phyloP scores from a whole-genome alignment of 2,888 invertebrate species.

The Carpatolechia fugitivella region DNA sequence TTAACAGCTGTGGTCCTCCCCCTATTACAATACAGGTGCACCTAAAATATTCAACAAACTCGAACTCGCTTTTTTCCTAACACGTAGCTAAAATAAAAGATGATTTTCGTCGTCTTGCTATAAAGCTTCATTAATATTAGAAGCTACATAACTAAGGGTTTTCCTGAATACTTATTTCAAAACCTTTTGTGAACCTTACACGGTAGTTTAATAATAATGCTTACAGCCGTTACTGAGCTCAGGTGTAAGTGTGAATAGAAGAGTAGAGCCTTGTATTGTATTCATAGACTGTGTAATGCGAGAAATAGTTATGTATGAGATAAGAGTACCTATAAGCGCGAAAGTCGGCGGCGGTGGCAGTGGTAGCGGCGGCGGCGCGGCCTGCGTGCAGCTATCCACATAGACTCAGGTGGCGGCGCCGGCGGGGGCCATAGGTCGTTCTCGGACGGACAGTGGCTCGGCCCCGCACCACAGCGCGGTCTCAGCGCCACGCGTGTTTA shows the following conservation, averaged over 20 bases:
- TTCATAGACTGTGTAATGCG: no score
- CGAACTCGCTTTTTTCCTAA: not conserved
- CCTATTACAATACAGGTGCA: no score
- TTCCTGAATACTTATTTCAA: slow-evolving; percentile 1
- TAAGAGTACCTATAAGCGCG: slow-evolving; percentile 70
- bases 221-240: not conserved
- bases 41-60: slow-evolving; percentile 12
- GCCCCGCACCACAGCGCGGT: slow-evolving; percentile 61
- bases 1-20: no score
- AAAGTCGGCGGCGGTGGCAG: slow-evolving; percentile 58
- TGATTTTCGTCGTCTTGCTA: slow-evolving; percentile 10
- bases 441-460: slow-evolving; percentile 71
- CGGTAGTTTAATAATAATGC: not conserved
- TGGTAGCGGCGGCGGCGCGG: slow-evolving; percentile 68
- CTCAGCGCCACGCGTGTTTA: slow-evolving; percentile 70
- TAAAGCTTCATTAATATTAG: slow-evolving; percentile 12
- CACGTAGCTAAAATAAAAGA: not conserved
- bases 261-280: not conserved
- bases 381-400: slow-evolving; percentile 57
- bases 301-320: not conserved
- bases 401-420: slow-evolving; percentile 64
- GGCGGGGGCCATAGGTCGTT: slow-evolving; percentile 71
- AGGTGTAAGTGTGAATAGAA: not conserved
- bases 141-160: slow-evolving; percentile 4
- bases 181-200: not conserved